phyloP scores from a whole-genome alignment of 2,113 vertebrate species.

The Craseonycteris thonglongyai region DNA sequence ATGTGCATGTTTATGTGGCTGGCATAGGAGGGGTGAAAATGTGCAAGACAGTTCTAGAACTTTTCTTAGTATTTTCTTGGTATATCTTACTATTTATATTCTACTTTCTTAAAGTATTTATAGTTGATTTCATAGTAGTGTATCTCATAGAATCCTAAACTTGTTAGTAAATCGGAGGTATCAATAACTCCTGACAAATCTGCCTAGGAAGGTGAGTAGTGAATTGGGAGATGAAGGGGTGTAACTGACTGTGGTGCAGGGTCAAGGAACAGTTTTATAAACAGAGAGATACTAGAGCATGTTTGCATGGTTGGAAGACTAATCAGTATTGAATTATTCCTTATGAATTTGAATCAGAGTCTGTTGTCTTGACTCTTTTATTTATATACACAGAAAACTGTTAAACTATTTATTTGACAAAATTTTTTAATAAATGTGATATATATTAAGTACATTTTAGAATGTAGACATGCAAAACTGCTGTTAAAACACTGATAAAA shows the following conservation, averaged over 20 bases:
- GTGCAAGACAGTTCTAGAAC: neutral
- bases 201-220: neutral
- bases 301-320: neutral
- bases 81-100: neutral
- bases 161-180: neutral
- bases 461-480: neutral
- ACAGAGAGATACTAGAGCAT: neutral
- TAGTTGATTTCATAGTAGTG: neutral
- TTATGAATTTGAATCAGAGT: neutral
- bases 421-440: neutral
- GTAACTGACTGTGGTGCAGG: neutral
- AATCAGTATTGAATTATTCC: neutral
- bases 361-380: neutral
- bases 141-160: conserved; percentile 13
- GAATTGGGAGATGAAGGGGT: too few relatives aligned
- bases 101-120: neutral
- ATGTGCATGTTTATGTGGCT: neutral
- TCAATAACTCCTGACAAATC: neutral
- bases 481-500: neutral
- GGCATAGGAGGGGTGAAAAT: neutral
- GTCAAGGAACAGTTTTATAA: neutral
- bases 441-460: neutral
- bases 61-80: neutral
- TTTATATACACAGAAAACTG: neutral
- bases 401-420: neutral